Conservation (phyloP, 1,140 invertebrate species). For the Trichoplusia ni region DNA sequence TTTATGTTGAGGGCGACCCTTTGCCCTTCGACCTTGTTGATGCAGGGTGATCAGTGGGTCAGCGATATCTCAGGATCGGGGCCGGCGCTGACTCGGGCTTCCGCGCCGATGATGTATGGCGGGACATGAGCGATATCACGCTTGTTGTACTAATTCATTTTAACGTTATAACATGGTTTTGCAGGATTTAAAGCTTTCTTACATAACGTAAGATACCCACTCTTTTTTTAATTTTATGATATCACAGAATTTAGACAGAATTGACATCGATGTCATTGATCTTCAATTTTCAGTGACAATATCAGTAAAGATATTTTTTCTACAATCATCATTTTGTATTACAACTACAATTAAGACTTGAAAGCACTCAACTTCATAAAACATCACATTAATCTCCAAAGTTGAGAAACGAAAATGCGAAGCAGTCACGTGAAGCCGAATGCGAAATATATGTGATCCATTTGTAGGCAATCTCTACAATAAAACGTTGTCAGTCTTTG, state of each 20-base stretch:
- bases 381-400: constrained; percentile 4
- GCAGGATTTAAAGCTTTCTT: background rate
- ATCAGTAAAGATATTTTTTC: too few species aligned
- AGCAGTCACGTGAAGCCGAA: constrained; percentile 33
- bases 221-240: background rate
- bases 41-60: constrained; percentile 46
- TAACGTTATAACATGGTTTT: constrained; percentile 1
- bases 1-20: background rate
- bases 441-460: constrained; percentile 64
- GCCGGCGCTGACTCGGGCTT: constrained; percentile 46
- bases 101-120: constrained; percentile 40
- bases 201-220: background rate
- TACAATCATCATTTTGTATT: too few species aligned
- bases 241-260: background rate
- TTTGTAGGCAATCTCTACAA: constrained; percentile 77
- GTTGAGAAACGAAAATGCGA: background rate
- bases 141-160: constrained; percentile 30
- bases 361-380: too few species aligned
- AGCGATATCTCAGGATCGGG: constrained; percentile 48
- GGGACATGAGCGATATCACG: constrained; percentile 35
- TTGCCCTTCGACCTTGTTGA: constrained; percentile 6
- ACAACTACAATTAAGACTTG: too few species aligned
- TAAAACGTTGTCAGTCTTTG: constrained; percentile 74
- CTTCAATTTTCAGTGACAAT: too few species aligned
- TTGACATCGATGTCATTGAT: too few species aligned